Percentiles rank a stretch among this genome's conserved stretches.
These are phyloP conservation scores for Tanypteryx hageni DNA, from an alignment of 2,888 invertebrate species.

Conservation along the genomic window DNA sequence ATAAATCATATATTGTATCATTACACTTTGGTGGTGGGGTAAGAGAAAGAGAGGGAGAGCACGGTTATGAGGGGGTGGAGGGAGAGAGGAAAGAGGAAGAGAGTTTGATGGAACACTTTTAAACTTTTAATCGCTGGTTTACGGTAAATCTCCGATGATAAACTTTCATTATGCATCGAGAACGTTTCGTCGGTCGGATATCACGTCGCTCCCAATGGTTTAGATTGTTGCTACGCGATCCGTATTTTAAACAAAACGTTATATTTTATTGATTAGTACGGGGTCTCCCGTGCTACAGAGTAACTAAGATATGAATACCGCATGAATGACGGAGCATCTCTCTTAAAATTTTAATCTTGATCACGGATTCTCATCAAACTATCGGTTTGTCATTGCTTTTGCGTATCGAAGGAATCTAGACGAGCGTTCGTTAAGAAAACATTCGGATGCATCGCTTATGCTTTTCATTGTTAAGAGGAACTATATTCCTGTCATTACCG, in stretches of 20 bases:
- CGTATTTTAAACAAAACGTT: neutral
- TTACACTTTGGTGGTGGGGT: conserved; percentile 45
- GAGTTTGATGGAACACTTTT: conserved; percentile 57
- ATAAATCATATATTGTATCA: conserved; percentile 64
- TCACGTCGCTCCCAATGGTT: neutral
- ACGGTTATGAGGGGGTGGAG: neutral
- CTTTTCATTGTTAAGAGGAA: no score
- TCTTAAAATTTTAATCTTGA: neutral
- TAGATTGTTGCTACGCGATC: neutral
- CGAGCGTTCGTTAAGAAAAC: no score
- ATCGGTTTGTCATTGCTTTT: neutral
- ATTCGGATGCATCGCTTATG: no score
- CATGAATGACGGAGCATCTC: neutral
- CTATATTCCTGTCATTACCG: no score
- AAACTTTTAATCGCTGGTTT: conserved; percentile 63
- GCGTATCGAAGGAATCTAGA: neutral
- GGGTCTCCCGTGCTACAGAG: neutral
- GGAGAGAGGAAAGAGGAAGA: neutral
- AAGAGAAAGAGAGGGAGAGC: neutral
- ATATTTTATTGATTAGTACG: neutral
- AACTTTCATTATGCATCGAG: conserved; percentile 53
- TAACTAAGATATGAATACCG: neutral
- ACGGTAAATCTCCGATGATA: conserved; percentile 59
- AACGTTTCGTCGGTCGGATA: neutral
- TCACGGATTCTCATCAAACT: neutral